A percentile compares a stretch with the other conserved stretches of the same genome.
Conservation (phyloP, 2,888 invertebrate species). For the Metacarcinus magister region DNA sequence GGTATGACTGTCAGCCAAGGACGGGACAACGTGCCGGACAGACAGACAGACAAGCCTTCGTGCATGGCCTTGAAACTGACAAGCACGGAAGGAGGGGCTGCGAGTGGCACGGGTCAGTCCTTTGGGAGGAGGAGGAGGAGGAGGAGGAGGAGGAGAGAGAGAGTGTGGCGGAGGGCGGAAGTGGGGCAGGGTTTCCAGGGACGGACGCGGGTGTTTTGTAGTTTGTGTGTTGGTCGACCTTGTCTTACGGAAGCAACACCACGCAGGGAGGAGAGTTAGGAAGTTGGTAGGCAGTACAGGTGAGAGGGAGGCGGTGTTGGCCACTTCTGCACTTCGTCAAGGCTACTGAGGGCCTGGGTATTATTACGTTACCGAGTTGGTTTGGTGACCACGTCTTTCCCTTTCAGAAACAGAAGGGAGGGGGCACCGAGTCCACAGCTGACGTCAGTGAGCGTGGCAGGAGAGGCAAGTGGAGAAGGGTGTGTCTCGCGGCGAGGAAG, state of each 20-base stretch:
- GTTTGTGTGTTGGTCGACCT: constrained; percentile 30
- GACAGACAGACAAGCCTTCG: background rate
- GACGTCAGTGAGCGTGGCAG: background rate
- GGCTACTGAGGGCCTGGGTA: background rate
- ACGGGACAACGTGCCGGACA: background rate
- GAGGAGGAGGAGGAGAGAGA: background rate
- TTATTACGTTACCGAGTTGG: background rate
- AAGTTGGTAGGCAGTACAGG: background rate
- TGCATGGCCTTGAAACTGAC: background rate
- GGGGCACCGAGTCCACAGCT: background rate
- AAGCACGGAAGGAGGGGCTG: background rate
- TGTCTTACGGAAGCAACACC: background rate
- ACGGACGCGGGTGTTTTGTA: background rate
- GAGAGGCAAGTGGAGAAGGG: background rate
- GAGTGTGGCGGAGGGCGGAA: background rate
- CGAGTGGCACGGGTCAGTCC: too few relatives aligned
- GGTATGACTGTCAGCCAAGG: background rate
- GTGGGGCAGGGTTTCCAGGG: background rate
- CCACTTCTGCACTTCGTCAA: background rate
- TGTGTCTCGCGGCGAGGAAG: background rate
- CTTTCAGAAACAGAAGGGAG: background rate
- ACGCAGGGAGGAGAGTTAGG: background rate
- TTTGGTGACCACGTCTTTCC: background rate
- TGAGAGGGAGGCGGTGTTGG: background rate
- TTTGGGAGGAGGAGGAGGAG: background rate